Evolutionary conservation across 1,140 invertebrate species (phyloP), one percentile per base, ranked within the genome.

Genomic region (Atta cephalotes): DNA sequence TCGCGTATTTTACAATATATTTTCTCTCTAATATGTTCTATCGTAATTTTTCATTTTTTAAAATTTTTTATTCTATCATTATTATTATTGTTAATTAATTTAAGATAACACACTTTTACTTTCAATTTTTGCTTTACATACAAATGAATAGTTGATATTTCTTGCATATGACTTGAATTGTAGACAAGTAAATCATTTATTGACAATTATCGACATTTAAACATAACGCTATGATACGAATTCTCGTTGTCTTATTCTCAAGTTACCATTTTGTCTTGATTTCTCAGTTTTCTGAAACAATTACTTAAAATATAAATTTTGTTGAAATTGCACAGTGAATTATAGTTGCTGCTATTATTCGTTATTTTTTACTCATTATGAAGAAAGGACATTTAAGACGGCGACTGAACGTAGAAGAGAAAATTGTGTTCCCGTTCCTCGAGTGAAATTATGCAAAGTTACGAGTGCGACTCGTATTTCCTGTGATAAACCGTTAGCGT

Each of bases 401-500:
- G n/a, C 39, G 70, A 76, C 56, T 51, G 39, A 82, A 82, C 80
- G 68, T 74, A 16, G 80, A 74, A 84, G 31, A 21, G 78, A 58
- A 76, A 74, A 88, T 87, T 72, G 60, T 31, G 51, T 77, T 84
- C 28, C 72, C 25, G 51, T 18, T 71, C 21, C 68, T 58, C 25
- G 39, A 35, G 25, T 56, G 16, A 25, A 70, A 71, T 74, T 85
- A 85, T 79, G 80, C 65, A 88, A 88, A 85, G n/a, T 78, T 60
- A 79, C 71, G 82, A 58, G 53, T 62, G 49, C 45, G 81, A 56
- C 45, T 78, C 76, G 74, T 79, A 60, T 85, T 85, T 78, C 65
- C 28, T 68, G 66, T 70, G 72, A 62, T 63, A 77, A 88, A 86
- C 66, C 51, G 82, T 80, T 79, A 74, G 39, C 81, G 87, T 81